Evolutionary conservation across 1,140 invertebrate genomes (phyloP).

Genomic region (Zaprionus capensis): DNA sequence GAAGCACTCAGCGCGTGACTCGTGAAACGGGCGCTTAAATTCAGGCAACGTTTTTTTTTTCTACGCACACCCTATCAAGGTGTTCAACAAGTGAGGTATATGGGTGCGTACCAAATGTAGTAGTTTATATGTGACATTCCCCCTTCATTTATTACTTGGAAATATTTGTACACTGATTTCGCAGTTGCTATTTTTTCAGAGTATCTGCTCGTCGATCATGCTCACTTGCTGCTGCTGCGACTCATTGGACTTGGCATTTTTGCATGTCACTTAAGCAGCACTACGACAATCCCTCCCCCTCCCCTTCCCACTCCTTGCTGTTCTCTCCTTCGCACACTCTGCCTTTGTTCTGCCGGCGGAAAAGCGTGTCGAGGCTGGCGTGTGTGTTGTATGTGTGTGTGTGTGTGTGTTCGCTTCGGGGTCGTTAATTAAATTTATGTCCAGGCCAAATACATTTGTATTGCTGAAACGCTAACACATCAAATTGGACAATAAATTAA

Average conservation of each 20-base stretch:
- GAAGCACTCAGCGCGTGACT: constrained; percentile 44
- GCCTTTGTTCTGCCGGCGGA: not conserved
- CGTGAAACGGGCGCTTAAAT: constrained; percentile 44
- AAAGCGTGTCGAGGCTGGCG: constrained; percentile 17
- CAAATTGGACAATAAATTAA: constrained; percentile 13
- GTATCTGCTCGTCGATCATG: not conserved
- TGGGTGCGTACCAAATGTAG: not conserved
- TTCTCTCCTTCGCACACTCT: not conserved
- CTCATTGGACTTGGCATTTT: constrained; percentile 42
- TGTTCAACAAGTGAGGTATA: not conserved
- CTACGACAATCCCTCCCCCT: not conserved
- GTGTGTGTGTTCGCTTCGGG: constrained; percentile 11
- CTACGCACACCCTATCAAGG: constrained; percentile 1
- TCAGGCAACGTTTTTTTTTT: constrained; percentile 38
- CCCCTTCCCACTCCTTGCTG: not conserved
- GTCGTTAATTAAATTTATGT: constrained; percentile 55
- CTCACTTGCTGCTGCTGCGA: not conserved
- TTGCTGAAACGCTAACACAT: constrained; percentile 9
- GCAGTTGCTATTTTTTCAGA: not conserved
- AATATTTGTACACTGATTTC: too few species aligned
- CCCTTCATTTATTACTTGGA: not conserved
- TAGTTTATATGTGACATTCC: not conserved
- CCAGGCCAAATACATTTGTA: constrained; percentile 15
- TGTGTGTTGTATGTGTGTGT: constrained; percentile 1
- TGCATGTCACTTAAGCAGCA: constrained; percentile 44